Base-by-base conservation (phyloP, 2,797 vertebrate genomes). In the Gymnoscopelus microlampas region DNA sequence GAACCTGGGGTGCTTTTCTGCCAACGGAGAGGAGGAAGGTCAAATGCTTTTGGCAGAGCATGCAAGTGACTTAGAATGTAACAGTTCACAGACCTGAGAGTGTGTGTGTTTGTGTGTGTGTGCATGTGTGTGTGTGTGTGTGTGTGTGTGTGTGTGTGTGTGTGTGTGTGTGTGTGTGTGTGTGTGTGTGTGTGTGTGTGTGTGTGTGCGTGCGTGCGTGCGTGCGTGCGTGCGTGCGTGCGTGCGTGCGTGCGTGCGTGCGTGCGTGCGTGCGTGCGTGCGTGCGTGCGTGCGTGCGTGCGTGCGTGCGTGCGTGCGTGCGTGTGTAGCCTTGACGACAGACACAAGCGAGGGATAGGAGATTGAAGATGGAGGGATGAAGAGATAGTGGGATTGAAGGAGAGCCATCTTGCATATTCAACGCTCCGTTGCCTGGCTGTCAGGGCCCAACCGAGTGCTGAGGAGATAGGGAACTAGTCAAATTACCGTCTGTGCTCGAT, bases 391-490 rank as follows among this genome's bases (percentile, higher is more conserved):
- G 39, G 39, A 44, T 44, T 44, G 39, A 44, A 26, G 62, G 64
- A 91, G 91, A 86, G 85, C 70, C 87, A 73, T 88, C 80, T 86
- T 91, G 93, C 94, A 93, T 92, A 92, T 92, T 94, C 93, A 94
- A 92, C 87, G 86, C 80, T 80, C 92, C 93, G 88, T 85, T 80
- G 78, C 81, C 61, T 29, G 75, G 81, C 91, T 95, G 91, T 94
- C 94, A 95, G 83, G 85, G 79, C 88, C 68, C 86, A 86, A 90
- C 86, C 82, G 91, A 93, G 90, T 67, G 68, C 50, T 73, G 81
- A 93, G 93, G 91, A 90, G 86, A 91, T 86, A 86, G 80, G 81
- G 93, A 90, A 93, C 88, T 92, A 93, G 90, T 91, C 91, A 94
- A 95, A 95, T 95, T 94, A 94, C 87, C 92, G 85, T 84, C 73